phyloP scores from a whole-genome alignment of 2,797 vertebrate species.

The Eutrigla gurnardus region DNA sequence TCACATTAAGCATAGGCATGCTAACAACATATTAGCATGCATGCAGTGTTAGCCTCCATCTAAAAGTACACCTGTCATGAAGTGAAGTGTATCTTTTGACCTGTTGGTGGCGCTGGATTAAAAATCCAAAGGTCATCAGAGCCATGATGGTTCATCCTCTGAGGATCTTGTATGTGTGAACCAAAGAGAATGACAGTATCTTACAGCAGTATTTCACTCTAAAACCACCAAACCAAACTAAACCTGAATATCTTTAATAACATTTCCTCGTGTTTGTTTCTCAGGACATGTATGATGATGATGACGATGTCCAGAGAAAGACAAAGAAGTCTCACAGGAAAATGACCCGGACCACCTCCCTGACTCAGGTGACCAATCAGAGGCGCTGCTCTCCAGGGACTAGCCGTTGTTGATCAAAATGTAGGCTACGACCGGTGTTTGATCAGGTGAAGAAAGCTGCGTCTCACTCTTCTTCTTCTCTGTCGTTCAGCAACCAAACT shows the following conservation, averaged over 20 bases:
- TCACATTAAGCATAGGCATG: too few species aligned
- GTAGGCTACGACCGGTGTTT: neutral
- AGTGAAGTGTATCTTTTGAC: too few species aligned
- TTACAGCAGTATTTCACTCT: too few species aligned
- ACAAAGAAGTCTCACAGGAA: slow-evolving; percentile 80
- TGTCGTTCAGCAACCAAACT: slow-evolving; percentile 78
- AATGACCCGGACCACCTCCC: slow-evolving; percentile 79
- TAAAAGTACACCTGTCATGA: too few species aligned
- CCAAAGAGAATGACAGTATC: too few species aligned
- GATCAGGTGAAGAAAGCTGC: neutral
- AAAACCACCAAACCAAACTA: too few species aligned
- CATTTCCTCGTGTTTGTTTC: neutral
- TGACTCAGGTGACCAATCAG: slow-evolving; percentile 76
- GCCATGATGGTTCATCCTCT: too few species aligned
- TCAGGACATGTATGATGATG: slow-evolving; percentile 84
- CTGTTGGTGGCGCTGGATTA: too few species aligned
- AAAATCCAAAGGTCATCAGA: too few species aligned
- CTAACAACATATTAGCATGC: too few species aligned
- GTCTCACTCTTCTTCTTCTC: slow-evolving; percentile 6
- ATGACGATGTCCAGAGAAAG: slow-evolving; percentile 79
- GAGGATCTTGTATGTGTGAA: too few species aligned
- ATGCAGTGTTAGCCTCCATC: too few species aligned
- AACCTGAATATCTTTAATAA: neutral
- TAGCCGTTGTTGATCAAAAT: neutral
- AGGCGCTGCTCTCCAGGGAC: neutral